These are phyloP conservation scores for Sinocyclocheilus rhinocerous DNA, from an alignment of 2,113 vertebrate genomes.

Conservation along the genomic window DNA sequence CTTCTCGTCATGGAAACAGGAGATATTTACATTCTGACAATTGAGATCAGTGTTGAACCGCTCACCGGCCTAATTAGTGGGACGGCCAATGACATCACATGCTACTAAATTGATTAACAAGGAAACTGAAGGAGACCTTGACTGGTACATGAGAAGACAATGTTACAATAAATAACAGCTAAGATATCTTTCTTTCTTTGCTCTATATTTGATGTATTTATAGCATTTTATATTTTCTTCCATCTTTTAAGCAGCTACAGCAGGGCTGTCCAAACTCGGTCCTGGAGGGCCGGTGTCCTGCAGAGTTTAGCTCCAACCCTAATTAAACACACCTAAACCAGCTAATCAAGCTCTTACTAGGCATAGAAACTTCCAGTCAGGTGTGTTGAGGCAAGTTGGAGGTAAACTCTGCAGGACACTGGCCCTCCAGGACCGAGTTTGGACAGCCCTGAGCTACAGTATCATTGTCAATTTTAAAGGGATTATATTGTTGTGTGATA, in stretches of 20 bases:
- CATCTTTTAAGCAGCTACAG: conserved; percentile 47
- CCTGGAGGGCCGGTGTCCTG: too few relatives aligned
- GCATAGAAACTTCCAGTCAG: too few relatives aligned
- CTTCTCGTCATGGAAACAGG: conserved; percentile 18
- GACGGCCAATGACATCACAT: conserved; percentile 17
- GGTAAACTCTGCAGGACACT: too few relatives aligned
- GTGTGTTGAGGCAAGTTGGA: too few relatives aligned
- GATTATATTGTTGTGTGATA: conserved; percentile 66
- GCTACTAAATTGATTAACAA: conserved; percentile 25
- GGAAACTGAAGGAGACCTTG: conserved; percentile 54
- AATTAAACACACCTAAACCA: too few relatives aligned
- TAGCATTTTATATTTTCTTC: not conserved
- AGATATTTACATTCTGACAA: conserved; percentile 39
- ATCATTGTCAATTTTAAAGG: conserved; percentile 65
- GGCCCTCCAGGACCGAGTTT: too few relatives aligned
- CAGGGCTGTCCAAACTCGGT: too few relatives aligned
- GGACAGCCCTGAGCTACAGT: too few relatives aligned
- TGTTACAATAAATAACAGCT: not conserved
- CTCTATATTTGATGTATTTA: not conserved
- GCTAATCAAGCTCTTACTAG: too few relatives aligned
- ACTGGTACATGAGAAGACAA: not conserved
- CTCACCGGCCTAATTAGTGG: conserved; percentile 21
- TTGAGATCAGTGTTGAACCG: conserved; percentile 40
- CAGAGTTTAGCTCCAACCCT: too few relatives aligned
- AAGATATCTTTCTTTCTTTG: too few relatives aligned